Evolutionary conservation across 2,113 vertebrate genomes (phyloP), one percentile per base, ranked within the genome.

Genomic region (Microcebus lehilahytsara): DNA sequence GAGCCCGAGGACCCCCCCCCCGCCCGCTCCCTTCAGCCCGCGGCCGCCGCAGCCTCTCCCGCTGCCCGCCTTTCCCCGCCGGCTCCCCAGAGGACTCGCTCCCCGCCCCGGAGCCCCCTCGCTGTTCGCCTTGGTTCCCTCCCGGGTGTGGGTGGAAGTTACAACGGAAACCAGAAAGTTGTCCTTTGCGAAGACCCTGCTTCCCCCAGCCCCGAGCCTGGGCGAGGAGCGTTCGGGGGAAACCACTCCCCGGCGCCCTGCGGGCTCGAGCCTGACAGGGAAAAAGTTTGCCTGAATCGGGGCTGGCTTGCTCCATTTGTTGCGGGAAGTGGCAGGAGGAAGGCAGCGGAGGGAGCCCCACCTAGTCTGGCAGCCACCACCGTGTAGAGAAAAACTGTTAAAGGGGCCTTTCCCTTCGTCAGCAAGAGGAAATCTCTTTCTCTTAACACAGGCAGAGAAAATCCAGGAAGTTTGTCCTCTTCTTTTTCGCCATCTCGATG

Each of bases 141-240:
- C 96, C 77, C 27, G 9, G 89, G 88, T 42, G 93, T 89, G 96
- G 96, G 97, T 96, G 98, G 98, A 98, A 98, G 98, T 99, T 98
- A 64, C 97, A 97, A 87, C 98, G 98, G 98, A 98, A 98, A 95
- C 96, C 97, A 97, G 98, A 98, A 98, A 98, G 98, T 99, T 98
- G 97, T 96, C 96, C 83, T 86, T 88, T 30, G n/a, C 93, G 80
- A 9, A 90, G 88, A 88, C 75, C 49, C 40, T 4, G 80, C 91
- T 89, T 97, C 83, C 94, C 92, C 53, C 49, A 34, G 95, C 85
- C 69, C 49, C 3, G 79, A 87, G 74, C 88, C 58, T 2, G 78
- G 95, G 69, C 46, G 88, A 32, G 86, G 56, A 77, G 78, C 88
- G 85, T 71, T 92, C 64, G 77, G 97, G 96, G 96, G 96, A 89